These are phyloP conservation scores for Arenaria interpres DNA, from an alignment of 2,113 vertebrate species.

Conservation along the genomic window DNA sequence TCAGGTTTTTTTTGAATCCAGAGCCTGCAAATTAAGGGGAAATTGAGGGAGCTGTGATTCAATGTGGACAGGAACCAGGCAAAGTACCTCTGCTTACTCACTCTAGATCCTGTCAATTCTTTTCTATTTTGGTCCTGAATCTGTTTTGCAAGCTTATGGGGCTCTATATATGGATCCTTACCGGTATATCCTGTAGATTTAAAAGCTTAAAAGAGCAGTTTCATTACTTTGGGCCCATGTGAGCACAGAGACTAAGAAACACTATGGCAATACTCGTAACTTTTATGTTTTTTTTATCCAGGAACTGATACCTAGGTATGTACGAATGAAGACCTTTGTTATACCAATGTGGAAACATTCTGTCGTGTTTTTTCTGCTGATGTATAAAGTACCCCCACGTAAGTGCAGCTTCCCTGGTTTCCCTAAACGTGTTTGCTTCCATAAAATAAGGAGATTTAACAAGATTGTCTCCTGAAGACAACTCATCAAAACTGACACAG, in stretches of 20 bases:
- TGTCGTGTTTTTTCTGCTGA: not conserved
- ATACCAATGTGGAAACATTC: not conserved
- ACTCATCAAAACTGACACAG: not conserved
- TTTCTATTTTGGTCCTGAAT: slow-evolving; percentile 13
- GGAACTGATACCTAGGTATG: not conserved
- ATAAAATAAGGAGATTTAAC: not conserved
- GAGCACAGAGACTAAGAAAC: not conserved
- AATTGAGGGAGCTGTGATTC: slow-evolving; percentile 40
- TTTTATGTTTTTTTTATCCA: not conserved
- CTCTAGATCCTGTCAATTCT: slow-evolving; percentile 30
- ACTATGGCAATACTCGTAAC: not conserved
- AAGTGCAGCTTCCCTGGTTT: not conserved
- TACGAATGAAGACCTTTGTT: not conserved
- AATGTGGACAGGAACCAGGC: slow-evolving; percentile 30
- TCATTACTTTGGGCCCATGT: not conserved
- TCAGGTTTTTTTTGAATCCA: not conserved
- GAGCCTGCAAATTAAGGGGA: not conserved
- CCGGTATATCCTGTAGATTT: not conserved
- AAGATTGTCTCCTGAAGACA: not conserved
- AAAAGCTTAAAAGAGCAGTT: not conserved
- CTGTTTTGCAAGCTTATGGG: not conserved
- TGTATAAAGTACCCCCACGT: accelerated
- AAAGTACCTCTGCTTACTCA: slow-evolving; percentile 40
- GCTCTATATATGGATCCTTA: not conserved
- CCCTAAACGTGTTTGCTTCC: not conserved